Percentiles rank a stretch among this genome's conserved stretches.
These are phyloP conservation scores for Bombus fervidus DNA, from an alignment of 1,140 invertebrate species.

Conservation along the genomic window DNA sequence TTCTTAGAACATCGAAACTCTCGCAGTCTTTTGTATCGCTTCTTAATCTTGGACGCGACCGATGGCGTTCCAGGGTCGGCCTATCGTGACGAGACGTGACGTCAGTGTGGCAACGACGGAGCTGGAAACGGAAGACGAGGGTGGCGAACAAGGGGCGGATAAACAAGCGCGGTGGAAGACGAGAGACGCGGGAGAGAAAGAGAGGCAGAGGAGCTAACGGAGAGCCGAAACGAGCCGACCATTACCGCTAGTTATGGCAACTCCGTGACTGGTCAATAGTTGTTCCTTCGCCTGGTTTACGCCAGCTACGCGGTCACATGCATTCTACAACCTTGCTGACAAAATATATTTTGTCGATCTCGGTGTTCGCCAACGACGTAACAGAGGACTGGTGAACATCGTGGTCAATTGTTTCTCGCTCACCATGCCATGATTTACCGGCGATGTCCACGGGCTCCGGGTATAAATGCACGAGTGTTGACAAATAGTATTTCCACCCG, in stretches of 20 bases:
- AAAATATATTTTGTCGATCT: constrained; percentile 9
- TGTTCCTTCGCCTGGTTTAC: constrained; percentile 33
- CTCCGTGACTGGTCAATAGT: constrained; percentile 69
- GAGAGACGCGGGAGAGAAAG: constrained; percentile 5
- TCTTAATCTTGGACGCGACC: constrained; percentile 19
- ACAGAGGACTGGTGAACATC: neutral
- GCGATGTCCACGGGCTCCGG: constrained; percentile 45
- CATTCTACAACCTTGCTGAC: neutral
- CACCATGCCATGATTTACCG: constrained; percentile 65
- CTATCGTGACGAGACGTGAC: constrained; percentile 54
- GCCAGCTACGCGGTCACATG: constrained; percentile 4
- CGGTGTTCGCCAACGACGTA: neutral
- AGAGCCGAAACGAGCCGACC: constrained; percentile 53
- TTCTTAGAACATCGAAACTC: neutral
- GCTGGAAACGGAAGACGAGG: neutral
- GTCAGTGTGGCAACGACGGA: constrained; percentile 35
- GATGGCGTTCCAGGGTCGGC: neutral
- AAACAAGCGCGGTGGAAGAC: neutral
- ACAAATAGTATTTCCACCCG: constrained; percentile 66
- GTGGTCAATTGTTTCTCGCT: constrained; percentile 65
- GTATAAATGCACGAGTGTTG: constrained; percentile 70
- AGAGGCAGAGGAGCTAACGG: neutral
- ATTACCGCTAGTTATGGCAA: constrained; percentile 67
- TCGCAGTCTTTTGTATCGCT: neutral
- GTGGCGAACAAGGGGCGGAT: neutral